Evolutionary conservation across 2,797 vertebrate species (phyloP).

Genomic region (Mus spretus): DNA sequence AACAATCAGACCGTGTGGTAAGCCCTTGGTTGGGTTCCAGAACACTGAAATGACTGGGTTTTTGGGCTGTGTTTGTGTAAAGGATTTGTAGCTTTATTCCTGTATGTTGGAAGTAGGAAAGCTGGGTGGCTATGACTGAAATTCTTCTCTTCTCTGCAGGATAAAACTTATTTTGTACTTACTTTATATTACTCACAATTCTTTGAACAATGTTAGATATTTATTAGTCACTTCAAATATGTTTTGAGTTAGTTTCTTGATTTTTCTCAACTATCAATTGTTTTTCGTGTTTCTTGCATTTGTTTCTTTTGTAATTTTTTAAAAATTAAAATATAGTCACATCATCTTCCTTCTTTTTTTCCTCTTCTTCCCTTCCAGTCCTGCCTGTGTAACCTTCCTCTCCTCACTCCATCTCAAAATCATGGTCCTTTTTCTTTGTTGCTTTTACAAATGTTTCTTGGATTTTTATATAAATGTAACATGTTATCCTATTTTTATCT

Average conservation of each 20-base stretch:
- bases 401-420: neutral
- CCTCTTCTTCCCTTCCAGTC: neutral
- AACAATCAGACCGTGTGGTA: neutral
- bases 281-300: slow-evolving; percentile 1
- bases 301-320: slow-evolving; percentile 5
- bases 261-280: slow-evolving; percentile 44
- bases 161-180: neutral
- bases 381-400: neutral
- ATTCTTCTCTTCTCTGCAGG: slow-evolving; percentile 14
- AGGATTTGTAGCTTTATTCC: slow-evolving; percentile 20
- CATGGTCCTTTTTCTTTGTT: neutral
- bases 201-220: slow-evolving; percentile 37
- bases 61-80: slow-evolving; percentile 17
- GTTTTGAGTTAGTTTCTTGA: neutral
- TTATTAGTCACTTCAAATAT: slow-evolving; percentile 16
- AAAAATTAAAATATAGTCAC: slow-evolving; percentile 9
- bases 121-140: neutral
- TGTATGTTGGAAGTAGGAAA: neutral
- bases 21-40: slow-evolving; percentile 14
- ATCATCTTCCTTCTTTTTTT: neutral
- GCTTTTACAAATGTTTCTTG: neutral
- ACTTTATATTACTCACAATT: slow-evolving; percentile 41
- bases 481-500: neutral
- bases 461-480: neutral
- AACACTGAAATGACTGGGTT: neutral